Percentiles rank a stretch among this genome's conserved stretches.
Conservation (phyloP, 2,888 invertebrate genomes). For the Clitarchus hookeri region DNA sequence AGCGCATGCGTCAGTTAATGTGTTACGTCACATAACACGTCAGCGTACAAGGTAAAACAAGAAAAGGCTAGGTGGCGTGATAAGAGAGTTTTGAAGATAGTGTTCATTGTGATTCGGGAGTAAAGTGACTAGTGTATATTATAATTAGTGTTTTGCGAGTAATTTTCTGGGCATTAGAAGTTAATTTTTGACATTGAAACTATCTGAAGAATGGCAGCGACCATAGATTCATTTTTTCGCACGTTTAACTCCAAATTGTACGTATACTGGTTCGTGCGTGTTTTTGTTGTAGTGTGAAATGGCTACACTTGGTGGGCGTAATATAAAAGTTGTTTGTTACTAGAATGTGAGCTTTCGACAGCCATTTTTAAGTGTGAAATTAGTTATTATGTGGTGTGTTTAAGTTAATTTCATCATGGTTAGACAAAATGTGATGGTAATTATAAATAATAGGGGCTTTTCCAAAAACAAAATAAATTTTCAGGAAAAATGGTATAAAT, state of each 20-base stretch:
- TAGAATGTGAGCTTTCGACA: too few relatives aligned
- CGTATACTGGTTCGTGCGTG: constrained; percentile 55
- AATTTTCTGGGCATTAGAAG: background rate
- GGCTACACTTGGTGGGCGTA: background rate
- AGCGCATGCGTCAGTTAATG: background rate
- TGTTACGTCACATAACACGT: background rate
- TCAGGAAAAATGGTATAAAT: too few relatives aligned
- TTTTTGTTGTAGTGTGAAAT: background rate
- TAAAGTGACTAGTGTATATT: background rate
- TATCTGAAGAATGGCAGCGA: constrained; percentile 60
- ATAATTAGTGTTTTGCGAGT: background rate
- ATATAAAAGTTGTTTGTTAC: background rate
- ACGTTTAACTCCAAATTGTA: constrained; percentile 72
- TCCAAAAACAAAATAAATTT: too few relatives aligned
- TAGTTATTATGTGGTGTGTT: too few relatives aligned
- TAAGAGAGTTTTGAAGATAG: background rate
- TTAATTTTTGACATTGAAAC: background rate
- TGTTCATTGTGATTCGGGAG: background rate
- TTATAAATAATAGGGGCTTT: too few relatives aligned
- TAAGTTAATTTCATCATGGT: too few relatives aligned
- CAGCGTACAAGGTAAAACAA: background rate
- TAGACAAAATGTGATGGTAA: too few relatives aligned
- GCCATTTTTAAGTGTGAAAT: too few relatives aligned
- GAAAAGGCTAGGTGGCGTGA: background rate
- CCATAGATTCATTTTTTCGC: constrained; percentile 67